A percentile compares a stretch with the other conserved stretches of the same genome.
phyloP scores from a whole-genome alignment of 1,140 invertebrate genomes.

The Harpegnathos saltator region DNA sequence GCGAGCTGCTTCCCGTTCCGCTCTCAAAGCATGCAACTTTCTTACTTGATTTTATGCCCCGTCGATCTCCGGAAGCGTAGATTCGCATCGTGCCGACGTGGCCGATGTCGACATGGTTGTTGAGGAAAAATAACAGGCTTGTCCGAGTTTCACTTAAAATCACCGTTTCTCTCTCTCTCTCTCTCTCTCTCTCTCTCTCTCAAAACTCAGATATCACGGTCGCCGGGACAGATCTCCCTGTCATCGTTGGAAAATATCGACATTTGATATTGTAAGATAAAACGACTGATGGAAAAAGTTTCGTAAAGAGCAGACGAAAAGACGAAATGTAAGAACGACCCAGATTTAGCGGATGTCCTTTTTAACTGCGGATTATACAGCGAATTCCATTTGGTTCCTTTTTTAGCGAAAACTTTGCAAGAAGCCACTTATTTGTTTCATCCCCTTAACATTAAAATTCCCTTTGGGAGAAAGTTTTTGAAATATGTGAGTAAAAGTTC shows the following conservation, averaged over 20 bases:
- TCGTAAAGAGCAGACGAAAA: background rate
- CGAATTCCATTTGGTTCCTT: background rate
- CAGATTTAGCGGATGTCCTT: background rate
- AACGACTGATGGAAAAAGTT: conserved; percentile 34
- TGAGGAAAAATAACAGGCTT: conserved; percentile 42
- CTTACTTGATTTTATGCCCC: conserved; percentile 19
- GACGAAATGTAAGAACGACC: background rate
- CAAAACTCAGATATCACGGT: conserved; percentile 1
- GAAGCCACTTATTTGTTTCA: background rate
- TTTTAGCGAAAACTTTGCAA: background rate
- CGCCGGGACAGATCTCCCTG: background rate
- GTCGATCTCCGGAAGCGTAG: conserved; percentile 14
- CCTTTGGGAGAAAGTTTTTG: background rate
- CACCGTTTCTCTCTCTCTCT: conserved; percentile 12
- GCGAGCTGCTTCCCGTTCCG: background rate
- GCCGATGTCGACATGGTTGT: conserved; percentile 24
- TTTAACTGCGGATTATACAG: background rate
- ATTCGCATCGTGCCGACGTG: conserved; percentile 8
- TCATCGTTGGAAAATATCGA: conserved; percentile 20
- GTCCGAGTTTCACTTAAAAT: conserved; percentile 46
- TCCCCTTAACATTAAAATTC: background rate
- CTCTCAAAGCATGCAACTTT: conserved; percentile 23
- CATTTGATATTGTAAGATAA: conserved; percentile 27
- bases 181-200: no score
- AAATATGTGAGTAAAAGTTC: background rate